Base-by-base conservation (phyloP, 2,888 invertebrate species). In the Athalia cordata region DNA sequence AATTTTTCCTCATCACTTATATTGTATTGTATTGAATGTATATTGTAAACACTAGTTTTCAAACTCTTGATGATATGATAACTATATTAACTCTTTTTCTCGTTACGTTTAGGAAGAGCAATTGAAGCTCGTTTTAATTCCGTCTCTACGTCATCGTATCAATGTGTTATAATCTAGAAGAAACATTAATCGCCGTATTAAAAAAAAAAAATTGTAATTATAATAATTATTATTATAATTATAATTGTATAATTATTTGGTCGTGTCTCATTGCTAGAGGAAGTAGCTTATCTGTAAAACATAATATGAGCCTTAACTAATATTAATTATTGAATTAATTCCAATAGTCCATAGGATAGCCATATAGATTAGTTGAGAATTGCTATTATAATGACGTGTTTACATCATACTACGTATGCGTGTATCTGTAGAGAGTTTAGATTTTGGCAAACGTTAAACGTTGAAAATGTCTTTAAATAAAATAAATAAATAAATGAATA, bases 251-350 rank as follows among this genome's bases (percentile, higher is more conserved):
- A 72, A 59, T 29, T 29, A 29, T 72, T 59, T 72, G 9, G 64
- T 75, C 64, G 75, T 64, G 62, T 75, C 75, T 75, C 62, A 15
- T 62, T 45, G 75, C 75, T 75, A 75, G 75, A 75, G 52, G 75
- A 75, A 62, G 62, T 75, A 75, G 75, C 62, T 75, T 75, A 62
- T 52, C 52, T 62, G 49, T 75, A 52, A 50, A 62, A 75, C 47
- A 59, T 72, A 64, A 75, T 75, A 75, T 62, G 62, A 75, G 75
- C 75, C 75, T 75, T 75, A 75, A 75, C 62, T 75, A 64, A 75
- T 62, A 75, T 47, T 62, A 61, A 75, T 75, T 50, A 9, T 29
- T 75, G 7, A 62, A 29, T 29, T 29, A 29, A 29, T 29, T 29
- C 29, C 29, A 29, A 29, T 29, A 29, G 29, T 29, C 52, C 50